Percentiles rank a stretch among this genome's conserved stretches.
These are phyloP conservation scores for Chionomys nivalis DNA, from an alignment of 2,113 vertebrate species.

Conservation along the genomic window DNA sequence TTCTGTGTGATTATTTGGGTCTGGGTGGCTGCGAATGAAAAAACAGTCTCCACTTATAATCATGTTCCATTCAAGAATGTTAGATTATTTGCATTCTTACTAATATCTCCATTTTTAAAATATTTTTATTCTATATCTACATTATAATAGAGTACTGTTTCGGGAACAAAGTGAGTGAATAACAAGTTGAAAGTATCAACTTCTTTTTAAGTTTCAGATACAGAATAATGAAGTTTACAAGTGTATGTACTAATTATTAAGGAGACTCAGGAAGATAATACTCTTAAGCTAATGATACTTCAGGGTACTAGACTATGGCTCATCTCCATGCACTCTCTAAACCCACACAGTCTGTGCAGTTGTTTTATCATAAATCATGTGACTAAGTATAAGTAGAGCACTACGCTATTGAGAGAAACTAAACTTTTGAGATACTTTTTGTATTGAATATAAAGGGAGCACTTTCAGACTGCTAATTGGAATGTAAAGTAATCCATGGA, in stretches of 20 bases:
- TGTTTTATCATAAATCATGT: neutral
- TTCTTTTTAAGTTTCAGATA: neutral
- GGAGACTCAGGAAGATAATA: neutral
- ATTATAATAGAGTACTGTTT: neutral
- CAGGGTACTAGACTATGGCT: neutral
- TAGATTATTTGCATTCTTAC: slow-evolving; percentile 48
- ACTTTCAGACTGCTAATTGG: neutral
- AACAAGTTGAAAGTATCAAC: neutral
- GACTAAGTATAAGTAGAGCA: neutral
- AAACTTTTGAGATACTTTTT: slow-evolving; percentile 12
- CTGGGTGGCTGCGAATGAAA: too few species aligned
- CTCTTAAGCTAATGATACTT: neutral
- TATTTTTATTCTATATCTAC: neutral
- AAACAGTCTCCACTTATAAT: too few species aligned
- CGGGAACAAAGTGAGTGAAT: neutral
- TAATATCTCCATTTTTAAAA: slow-evolving; percentile 40
- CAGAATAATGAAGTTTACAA: slow-evolving; percentile 30
- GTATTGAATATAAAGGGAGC: neutral
- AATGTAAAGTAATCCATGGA: neutral
- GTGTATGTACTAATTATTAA: slow-evolving; percentile 21
- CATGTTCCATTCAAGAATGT: slow-evolving; percentile 55
- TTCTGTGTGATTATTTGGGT: too few species aligned
- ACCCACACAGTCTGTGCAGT: neutral
- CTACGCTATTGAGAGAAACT: neutral
- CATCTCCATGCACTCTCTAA: neutral